Conservation (phyloP, 2,797 vertebrate genomes). For the Urosaurus nigricauda region DNA sequence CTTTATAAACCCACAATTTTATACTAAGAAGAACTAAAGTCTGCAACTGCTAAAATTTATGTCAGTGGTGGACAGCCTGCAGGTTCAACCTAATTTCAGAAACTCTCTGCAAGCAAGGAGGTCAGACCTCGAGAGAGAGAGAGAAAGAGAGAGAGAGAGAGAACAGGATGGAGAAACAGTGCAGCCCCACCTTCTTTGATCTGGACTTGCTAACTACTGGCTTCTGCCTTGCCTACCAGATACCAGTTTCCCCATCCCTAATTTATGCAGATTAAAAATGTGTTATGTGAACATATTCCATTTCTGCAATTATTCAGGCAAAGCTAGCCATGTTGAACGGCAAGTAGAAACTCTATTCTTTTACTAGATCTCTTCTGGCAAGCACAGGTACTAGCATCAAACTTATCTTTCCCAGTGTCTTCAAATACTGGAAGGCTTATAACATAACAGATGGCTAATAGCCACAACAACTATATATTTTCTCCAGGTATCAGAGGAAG, state of each 20-base stretch:
- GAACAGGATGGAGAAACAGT: background rate
- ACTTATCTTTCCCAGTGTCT: background rate
- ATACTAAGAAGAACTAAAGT: background rate
- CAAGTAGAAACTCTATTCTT: background rate
- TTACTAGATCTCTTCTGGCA: background rate
- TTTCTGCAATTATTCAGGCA: background rate
- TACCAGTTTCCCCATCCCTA: background rate
- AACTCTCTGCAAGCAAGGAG: background rate
- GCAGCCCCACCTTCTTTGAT: background rate
- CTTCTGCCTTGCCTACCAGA: background rate
- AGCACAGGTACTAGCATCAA: background rate
- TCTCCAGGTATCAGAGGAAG: background rate
- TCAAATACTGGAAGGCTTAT: background rate
- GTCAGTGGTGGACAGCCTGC: background rate
- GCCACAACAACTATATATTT: background rate
- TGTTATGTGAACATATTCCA: background rate
- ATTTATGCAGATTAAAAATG: background rate
- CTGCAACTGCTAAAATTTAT: background rate
- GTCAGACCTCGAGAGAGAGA: background rate
- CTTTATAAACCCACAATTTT: background rate
- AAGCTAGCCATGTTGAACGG: background rate
- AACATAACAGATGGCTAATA: background rate
- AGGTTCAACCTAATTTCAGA: background rate
- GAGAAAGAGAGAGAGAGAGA: background rate
- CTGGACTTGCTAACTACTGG: background rate